Evolutionary conservation across 2,797 vertebrate species (phyloP).

Genomic region (Onychomys leucogaster): DNA sequence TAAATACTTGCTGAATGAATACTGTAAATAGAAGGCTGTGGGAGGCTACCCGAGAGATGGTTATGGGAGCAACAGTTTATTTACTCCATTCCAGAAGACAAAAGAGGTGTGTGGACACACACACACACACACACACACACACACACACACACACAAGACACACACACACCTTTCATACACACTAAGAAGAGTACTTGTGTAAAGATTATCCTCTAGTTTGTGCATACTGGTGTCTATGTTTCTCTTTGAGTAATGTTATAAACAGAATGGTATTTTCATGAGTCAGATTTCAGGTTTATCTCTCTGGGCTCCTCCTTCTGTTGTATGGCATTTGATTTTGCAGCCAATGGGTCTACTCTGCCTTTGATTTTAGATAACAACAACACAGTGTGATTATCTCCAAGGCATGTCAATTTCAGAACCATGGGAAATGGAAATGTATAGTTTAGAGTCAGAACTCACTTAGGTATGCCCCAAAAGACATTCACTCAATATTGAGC

Average conservation of each 20-base stretch:
- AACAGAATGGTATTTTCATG: constrained; percentile 57
- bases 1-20: constrained; percentile 14
- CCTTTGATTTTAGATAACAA: not conserved
- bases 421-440: not conserved
- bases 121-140: not conserved
- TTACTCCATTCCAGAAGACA: not conserved
- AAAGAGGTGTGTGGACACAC: not conserved
- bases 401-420: not conserved
- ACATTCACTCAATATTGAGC: not conserved
- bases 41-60: not conserved
- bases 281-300: not conserved
- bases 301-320: constrained; percentile 41
- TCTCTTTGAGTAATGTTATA: constrained; percentile 49
- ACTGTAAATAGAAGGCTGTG: not conserved
- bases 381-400: not conserved
- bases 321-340: not conserved
- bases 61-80: not conserved
- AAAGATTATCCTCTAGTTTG: constrained; percentile 5
- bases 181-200: not conserved
- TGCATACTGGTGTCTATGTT: not conserved
- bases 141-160: not conserved
- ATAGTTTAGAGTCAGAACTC: not conserved
- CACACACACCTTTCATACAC: not conserved
- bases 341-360: not conserved
- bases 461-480: not conserved